Evolutionary conservation across 1,140 invertebrate genomes (phyloP).

Genomic region (Daktulosphaira vitifoliae): DNA sequence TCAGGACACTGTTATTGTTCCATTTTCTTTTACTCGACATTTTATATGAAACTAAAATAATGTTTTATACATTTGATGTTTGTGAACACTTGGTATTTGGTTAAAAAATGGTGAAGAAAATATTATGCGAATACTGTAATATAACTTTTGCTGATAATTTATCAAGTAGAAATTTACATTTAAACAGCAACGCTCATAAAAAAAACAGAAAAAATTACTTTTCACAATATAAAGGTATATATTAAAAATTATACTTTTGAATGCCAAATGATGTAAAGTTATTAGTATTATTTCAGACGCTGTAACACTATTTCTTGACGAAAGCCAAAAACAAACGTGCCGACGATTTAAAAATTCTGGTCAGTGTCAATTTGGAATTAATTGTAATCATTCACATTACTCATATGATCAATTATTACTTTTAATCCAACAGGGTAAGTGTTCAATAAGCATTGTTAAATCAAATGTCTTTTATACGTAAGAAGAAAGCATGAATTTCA

Average conservation of each 20-base stretch:
- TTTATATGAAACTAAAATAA: conserved; percentile 8
- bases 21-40: conserved; percentile 1
- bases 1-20: conserved; percentile 16
- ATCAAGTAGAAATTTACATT: conserved; percentile 28
- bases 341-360: conserved; percentile 14
- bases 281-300: conserved; percentile 25
- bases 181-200: conserved; percentile 23
- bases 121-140: conserved; percentile 32
- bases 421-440: conserved; percentile 20
- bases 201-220: conserved; percentile 22
- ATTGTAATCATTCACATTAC: conserved; percentile 27
- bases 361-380: conserved; percentile 14
- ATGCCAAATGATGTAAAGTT: not conserved
- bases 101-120: conserved; percentile 33
- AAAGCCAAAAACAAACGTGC: conserved; percentile 19
- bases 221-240: conserved; percentile 17
- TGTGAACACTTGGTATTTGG: not conserved
- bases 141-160: conserved; percentile 29
- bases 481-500: too few relatives aligned
- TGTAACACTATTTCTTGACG: conserved; percentile 22
- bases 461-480: too few relatives aligned
- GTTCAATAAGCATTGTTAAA: too few relatives aligned
- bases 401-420: conserved; percentile 18
- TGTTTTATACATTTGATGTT: conserved; percentile 23
- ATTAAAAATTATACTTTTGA: not conserved